Evolutionary conservation across 1,140 invertebrate species (phyloP), one percentile per base, ranked within the genome.

Genomic region (Metaphire vulgaris): DNA sequence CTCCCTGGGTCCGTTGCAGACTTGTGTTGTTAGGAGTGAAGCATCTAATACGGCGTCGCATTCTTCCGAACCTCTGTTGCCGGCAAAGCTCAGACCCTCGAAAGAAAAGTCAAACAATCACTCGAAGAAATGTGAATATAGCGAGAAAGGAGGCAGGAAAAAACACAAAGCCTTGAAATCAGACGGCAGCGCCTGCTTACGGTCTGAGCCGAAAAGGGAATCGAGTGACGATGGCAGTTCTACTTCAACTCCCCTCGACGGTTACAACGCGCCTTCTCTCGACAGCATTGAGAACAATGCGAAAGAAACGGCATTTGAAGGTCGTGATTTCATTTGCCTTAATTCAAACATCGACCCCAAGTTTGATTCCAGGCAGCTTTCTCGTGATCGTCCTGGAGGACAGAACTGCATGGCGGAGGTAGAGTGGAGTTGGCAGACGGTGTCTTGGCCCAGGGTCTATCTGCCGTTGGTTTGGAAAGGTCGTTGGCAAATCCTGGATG

Each of bases 241-340:
- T 6, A 41, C 32, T 21, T 78, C 77, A 41, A 75, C 77, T 30
- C 73, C 73, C 1, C 28, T 26, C 15, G 77, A 78, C 28, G 74
- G 68, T 26, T 78, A 75, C 56, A 34, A 66, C 33, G 75, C 77
- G 33, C 77, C 77, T 12, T 78, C 77, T 21, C 34, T 33, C 15
- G 77, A 78, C n/a, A 70, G 28, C 26, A 74, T 70, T 26, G 41
- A 56, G 21, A 56, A 12, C 21, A n/a, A n/a, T n/a, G n/a, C n/a
- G n/a, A 6, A 56, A 21, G 41, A 56, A 56, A 21, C 41, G 41
- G 41, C 6, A 56, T 12, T 21, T 21, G 41, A 56, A 56, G 41
- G 41, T 21, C n/a, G n/a, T n/a, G n/a, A n/a, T n/a, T n/a, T n/a
- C n/a, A n/a, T n/a, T n/a, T n/a, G n/a, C n/a, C n/a, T n/a, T n/a